Percentiles rank a stretch among this genome's conserved stretches.
These are phyloP conservation scores for Xylota sylvarum DNA, from an alignment of 2,888 invertebrate species.

Conservation along the genomic window DNA sequence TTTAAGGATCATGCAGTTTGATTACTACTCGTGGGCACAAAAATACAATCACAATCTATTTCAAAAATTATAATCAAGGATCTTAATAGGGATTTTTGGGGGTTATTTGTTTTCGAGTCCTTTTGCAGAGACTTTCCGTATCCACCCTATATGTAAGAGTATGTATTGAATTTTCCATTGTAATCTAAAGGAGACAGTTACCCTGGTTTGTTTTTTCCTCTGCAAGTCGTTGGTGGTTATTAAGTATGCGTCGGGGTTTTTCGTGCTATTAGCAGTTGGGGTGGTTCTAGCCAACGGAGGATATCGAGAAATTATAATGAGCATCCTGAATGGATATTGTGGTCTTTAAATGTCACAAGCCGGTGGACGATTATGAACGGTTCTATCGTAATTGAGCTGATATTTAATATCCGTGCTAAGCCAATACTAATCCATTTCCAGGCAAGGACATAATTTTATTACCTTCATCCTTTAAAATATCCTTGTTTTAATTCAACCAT, in stretches of 20 bases:
- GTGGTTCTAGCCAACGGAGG: background rate
- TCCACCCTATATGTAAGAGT: background rate
- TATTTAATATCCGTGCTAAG: too few species aligned
- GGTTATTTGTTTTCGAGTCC: background rate
- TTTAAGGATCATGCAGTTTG: slow-evolving; percentile 52
- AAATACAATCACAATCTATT: slow-evolving; percentile 41
- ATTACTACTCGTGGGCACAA: slow-evolving; percentile 29
- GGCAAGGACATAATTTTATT: too few species aligned
- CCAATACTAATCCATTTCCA: too few species aligned
- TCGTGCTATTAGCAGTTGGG: background rate
- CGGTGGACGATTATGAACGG: too few species aligned
- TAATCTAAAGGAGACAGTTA: slow-evolving; percentile 15
- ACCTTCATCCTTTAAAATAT: too few species aligned
- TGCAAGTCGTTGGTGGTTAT: background rate
- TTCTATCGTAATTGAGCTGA: too few species aligned
- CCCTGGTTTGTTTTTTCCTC: background rate
- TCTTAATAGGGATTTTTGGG: slow-evolving; percentile 24
- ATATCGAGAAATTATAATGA: background rate
- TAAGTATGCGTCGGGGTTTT: background rate
- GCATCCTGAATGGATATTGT: background rate
- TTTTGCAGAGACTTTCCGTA: background rate
- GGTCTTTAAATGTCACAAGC: background rate
- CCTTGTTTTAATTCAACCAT: too few species aligned
- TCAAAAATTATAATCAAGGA: slow-evolving; percentile 33
- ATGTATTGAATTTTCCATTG: slow-evolving; percentile 12